Evolutionary conservation across 2,113 vertebrate genomes (phyloP), one percentile per base, ranked within the genome.

Genomic region (Stomatorhinus ivindoensis): DNA sequence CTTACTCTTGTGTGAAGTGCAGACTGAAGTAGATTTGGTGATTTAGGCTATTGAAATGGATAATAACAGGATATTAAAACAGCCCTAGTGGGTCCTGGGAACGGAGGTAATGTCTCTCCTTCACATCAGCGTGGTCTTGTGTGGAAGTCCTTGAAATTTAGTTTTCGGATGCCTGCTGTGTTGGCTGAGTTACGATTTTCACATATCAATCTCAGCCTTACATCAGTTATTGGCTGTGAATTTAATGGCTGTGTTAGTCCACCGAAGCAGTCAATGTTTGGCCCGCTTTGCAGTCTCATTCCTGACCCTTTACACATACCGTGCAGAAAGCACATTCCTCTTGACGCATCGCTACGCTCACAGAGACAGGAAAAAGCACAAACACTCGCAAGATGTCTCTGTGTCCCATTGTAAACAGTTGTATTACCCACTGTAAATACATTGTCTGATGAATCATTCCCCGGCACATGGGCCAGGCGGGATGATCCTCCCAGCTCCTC

Each of bases 371-470:
- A 91, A 31, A 86, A 80, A 90, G 85, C 90, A 91, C 91, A 89
- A 93, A 93, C 93, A 93, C 93, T 92, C 91, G 88, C 91, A 89
- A 93, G 92, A 92, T 92, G 87, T 61, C 73, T 93, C 88, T 86
- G 53, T 90, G 92, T 91, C 93, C 92, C 90, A 89, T 86, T 48
- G 91, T 94, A 93, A 95, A 94, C 93, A 93, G 92, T 91, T 91
- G 39, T 90, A 92, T 91, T 94, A 93, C 92, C 94, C 90, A 93
- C 90, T 93, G 90, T 92, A 93, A 94, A 94, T 92, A 93, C 90
- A 91, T 90, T 91, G 90, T 91, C 61, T 85, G 90, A 91, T 91
- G 82, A 90, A 91, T 92, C 91, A 88, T 73, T 50, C 47, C 58
- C 31, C 50, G 46, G 10, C 61, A n/a, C 17, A 4, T 13, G 27